These are phyloP conservation scores for Napeogenes inachia DNA, from an alignment of 2,888 invertebrate species.

Conservation along the genomic window DNA sequence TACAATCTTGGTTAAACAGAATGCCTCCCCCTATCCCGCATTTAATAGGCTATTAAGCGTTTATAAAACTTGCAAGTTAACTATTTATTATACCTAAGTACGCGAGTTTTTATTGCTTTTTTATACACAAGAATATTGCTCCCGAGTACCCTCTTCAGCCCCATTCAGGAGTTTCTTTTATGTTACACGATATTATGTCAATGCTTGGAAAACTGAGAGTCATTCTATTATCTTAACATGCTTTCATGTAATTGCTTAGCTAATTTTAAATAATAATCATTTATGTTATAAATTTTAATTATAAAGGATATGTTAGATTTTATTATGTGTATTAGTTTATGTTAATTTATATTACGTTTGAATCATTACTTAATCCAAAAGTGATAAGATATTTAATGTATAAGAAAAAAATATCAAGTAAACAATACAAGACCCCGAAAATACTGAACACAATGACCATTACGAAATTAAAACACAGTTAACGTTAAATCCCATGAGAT, in stretches of 20 bases:
- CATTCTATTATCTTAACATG: conserved; percentile 13
- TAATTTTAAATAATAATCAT: not conserved
- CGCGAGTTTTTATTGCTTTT: conserved; percentile 24
- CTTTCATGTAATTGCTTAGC: conserved; percentile 6
- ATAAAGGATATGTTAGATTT: too few species aligned
- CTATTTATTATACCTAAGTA: conserved; percentile 23
- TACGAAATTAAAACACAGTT: too few species aligned
- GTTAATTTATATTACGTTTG: too few species aligned
- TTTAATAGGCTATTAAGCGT: conserved; percentile 18
- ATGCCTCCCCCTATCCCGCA: conserved; percentile 16
- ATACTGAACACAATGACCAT: too few species aligned
- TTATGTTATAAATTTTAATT: conserved; percentile 1
- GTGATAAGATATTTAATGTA: too few species aligned
- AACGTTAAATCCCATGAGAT: conserved; percentile 46
- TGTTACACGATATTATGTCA: conserved; percentile 19
- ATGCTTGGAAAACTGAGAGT: conserved; percentile 17
- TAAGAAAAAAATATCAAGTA: too few species aligned
- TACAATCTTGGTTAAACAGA: conserved; percentile 21
- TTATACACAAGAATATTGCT: conserved; percentile 19
- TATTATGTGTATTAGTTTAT: too few species aligned
- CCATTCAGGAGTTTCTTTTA: conserved; percentile 22
- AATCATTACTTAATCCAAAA: too few species aligned
- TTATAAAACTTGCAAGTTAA: conserved; percentile 23
- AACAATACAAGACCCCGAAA: too few species aligned
- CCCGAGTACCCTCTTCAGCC: conserved; percentile 19